These are phyloP conservation scores for Dinomys branickii DNA, from an alignment of 2,113 vertebrate species.

Conservation along the genomic window DNA sequence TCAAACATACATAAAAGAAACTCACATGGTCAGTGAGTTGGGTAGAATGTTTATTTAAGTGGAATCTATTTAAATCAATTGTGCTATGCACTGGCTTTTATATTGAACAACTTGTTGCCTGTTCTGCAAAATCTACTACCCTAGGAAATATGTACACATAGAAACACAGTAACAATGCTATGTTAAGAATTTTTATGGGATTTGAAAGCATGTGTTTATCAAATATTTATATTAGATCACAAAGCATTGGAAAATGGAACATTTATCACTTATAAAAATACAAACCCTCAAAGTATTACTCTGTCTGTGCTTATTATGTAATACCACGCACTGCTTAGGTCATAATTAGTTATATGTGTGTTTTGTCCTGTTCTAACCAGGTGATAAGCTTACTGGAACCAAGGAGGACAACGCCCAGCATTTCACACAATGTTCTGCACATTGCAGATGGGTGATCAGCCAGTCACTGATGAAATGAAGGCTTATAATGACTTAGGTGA, in stretches of 20 bases:
- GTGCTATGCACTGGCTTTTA: background rate
- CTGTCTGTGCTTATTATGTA: background rate
- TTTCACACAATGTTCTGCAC: background rate
- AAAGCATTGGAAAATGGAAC: background rate
- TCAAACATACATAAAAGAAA: background rate
- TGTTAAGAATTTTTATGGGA: background rate
- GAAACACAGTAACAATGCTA: background rate
- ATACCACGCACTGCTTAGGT: background rate
- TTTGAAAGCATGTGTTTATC: background rate
- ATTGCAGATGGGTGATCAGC: background rate
- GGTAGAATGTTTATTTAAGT: conserved; percentile 25
- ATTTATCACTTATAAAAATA: conserved; percentile 11
- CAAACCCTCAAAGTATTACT: background rate
- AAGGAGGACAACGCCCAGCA: background rate
- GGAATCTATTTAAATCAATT: background rate
- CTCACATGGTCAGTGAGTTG: background rate
- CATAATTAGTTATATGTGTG: background rate
- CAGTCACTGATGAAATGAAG: background rate
- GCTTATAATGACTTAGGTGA: background rate
- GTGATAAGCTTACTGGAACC: background rate
- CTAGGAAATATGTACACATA: background rate
- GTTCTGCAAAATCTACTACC: background rate
- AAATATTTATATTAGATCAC: conserved; percentile 6
- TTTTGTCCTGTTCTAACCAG: background rate
- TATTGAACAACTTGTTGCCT: background rate